Evolutionary conservation across 2,888 invertebrate species (phyloP), one percentile per base, ranked within the genome.

Genomic region (Emmelina monodactyla): DNA sequence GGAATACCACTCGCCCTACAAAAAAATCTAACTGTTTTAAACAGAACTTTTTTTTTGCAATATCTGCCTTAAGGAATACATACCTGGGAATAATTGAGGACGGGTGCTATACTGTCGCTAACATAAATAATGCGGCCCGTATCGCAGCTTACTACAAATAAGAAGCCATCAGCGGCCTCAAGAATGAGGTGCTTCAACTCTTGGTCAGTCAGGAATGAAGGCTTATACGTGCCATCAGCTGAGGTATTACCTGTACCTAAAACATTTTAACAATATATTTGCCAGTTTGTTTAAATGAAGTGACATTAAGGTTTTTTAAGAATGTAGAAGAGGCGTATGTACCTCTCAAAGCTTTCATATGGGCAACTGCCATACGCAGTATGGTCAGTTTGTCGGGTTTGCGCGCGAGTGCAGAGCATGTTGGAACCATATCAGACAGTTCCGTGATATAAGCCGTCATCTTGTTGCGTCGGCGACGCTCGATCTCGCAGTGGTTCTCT

Each of bases 401-500:
- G 49, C 98, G 86, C 37, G 98, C 98, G 50, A 98, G 85, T 32
- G 97, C 96, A 61, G 94, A 95, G 82, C 97, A 97, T 56, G 98
- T 97, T 58, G 98, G 98, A 62, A 98, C 97, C 98, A 99, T 98
- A 81, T 98, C 98, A 49, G 97, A 97, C 55, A 99, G 85, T 83
- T 99, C 98, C 62, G 97, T 97, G 73, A 99, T 98, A 82, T 99
- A 99, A 50, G 97, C 95, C 54, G 98, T 97, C 99, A 99, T 99
- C 89, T 99, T 99, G 85, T 98, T 98, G 53, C 99, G 87, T 53
- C 99, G 85, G 53, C 98, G 87, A 52, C 99, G 87, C 79, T 99
- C 99, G 69, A 99, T 99, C 82, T 98, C 97, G 80, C 97, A 97
- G 81, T 98, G 97, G 71, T 97, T 97, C 84, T 97, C 97, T 68